These are phyloP conservation scores for Pycnomerus fuliginosus DNA, from an alignment of 2,888 invertebrate genomes.

Conservation along the genomic window DNA sequence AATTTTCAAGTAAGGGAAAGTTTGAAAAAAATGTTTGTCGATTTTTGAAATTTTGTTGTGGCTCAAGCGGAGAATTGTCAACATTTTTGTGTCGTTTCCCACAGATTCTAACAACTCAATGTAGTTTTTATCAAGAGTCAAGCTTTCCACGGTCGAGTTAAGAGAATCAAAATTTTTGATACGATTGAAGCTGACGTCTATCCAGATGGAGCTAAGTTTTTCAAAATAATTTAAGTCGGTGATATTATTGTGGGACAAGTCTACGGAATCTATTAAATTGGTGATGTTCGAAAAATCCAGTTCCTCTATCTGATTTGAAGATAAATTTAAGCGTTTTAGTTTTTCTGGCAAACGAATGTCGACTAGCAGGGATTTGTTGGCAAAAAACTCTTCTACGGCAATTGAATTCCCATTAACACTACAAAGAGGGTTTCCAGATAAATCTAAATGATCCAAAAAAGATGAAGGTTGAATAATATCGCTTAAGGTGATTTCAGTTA, in stretches of 20 bases:
- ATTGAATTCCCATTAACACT: too few relatives aligned
- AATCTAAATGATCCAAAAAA: background rate
- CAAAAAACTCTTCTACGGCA: too few relatives aligned
- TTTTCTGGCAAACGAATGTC: background rate
- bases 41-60: conserved; percentile 1
- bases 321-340: background rate
- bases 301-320: background rate
- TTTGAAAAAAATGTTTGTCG: conserved; percentile 1
- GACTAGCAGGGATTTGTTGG: conserved; percentile 1
- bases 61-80: background rate
- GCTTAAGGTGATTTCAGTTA: background rate
- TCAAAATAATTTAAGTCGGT: background rate
- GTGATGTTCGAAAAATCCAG: background rate
- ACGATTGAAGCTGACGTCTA: background rate
- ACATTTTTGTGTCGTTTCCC: background rate
- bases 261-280: too few relatives aligned
- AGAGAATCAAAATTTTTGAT: background rate
- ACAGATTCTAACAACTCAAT: too few relatives aligned
- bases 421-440: background rate
- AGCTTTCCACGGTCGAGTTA: background rate
- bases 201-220: background rate
- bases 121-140: background rate
- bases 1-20: background rate
- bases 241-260: too few relatives aligned
- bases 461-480: background rate